A percentile compares a stretch with the other conserved stretches of the same genome.
These are phyloP conservation scores for Antechinus stuartii DNA, from an alignment of 2,113 vertebrate genomes.

Conservation along the genomic window DNA sequence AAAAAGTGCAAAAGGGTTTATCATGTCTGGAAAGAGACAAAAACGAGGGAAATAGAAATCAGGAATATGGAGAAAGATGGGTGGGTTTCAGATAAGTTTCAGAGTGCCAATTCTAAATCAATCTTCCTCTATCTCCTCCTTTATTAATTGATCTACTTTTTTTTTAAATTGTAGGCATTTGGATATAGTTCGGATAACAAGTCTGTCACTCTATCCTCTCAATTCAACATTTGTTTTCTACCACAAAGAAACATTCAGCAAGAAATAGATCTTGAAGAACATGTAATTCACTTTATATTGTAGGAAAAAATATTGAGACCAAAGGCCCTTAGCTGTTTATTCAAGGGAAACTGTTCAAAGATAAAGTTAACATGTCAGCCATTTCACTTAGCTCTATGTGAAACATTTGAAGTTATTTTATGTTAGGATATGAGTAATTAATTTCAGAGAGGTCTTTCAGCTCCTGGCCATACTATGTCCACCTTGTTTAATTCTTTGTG, in stretches of 20 bases:
- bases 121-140: not conserved
- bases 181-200: not conserved
- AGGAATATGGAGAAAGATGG: not conserved
- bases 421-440: slow-evolving; percentile 61
- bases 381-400: not conserved
- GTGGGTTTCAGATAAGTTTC: not conserved
- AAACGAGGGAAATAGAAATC: not conserved
- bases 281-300: slow-evolving; percentile 16
- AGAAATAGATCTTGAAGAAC: not conserved
- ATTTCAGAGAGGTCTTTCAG: slow-evolving; percentile 57
- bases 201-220: not conserved
- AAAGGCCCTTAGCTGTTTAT: not conserved
- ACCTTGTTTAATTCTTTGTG: slow-evolving; percentile 34
- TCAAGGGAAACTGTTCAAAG: not conserved
- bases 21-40: not conserved
- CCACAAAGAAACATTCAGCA: slow-evolving; percentile 36
- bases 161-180: slow-evolving; percentile 8
- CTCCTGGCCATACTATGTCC: not conserved
- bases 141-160: slow-evolving; percentile 1
- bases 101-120: not conserved
- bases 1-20: not conserved
- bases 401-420: slow-evolving; percentile 26
- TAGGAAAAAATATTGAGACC: slow-evolving; percentile 20
- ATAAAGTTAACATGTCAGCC: not conserved
- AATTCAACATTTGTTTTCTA: slow-evolving; percentile 2